Base-by-base conservation (phyloP, 2,888 invertebrate species). In the Caenorhabditis sinica region DNA sequence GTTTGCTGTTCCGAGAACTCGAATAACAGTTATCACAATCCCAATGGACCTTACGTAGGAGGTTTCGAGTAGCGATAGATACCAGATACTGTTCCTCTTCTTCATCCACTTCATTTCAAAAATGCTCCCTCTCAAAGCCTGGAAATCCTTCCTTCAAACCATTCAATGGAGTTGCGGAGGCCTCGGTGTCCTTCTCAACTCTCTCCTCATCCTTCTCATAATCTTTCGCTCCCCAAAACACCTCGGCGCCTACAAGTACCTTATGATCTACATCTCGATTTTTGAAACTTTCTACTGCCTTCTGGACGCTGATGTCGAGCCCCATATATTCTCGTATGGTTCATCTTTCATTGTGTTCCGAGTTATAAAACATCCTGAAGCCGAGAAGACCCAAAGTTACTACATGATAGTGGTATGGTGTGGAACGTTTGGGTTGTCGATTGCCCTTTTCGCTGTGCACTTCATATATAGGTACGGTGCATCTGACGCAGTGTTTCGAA, bases 361-460 rank as follows among this genome's bases (percentile, higher is more conserved):
- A 15, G 5, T 58, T 13, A 58, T 71, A 28, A 58, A 71, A 20
- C 53, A 58, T 23, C 58, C 71, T 8, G 11, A n/a, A 5, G 40
- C 58, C n/a, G 58, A 36, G 0, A 17, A 28, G 28, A 25, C 25
- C 17, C 28, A 17, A 8, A 43, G 71, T 3, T 51, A 63, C 28
- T n/a, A 53, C 20, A 1, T 76, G 23, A 13, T 76, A 6, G 1
- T 5, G 15, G 6, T 76, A 1, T 76, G 45, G 11, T 58, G 76
- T 43, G 76, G 65, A n/a, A 36, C 13, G 45, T 76, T 76, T 25
- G 68, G 60, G 17, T 30, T 30, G 8, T 76, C 60, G 4, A 8
- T 76, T 20, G 73, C 73, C 5, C 20, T 73, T 8, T 63, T 73
- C 33, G 73, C 17, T 20, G 60, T 73, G 15, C 73, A 73, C 49